Percentiles rank a stretch among this genome's conserved stretches.
These are phyloP conservation scores for Nycticebus coucang DNA, from an alignment of 2,113 vertebrate species.

Conservation along the genomic window DNA sequence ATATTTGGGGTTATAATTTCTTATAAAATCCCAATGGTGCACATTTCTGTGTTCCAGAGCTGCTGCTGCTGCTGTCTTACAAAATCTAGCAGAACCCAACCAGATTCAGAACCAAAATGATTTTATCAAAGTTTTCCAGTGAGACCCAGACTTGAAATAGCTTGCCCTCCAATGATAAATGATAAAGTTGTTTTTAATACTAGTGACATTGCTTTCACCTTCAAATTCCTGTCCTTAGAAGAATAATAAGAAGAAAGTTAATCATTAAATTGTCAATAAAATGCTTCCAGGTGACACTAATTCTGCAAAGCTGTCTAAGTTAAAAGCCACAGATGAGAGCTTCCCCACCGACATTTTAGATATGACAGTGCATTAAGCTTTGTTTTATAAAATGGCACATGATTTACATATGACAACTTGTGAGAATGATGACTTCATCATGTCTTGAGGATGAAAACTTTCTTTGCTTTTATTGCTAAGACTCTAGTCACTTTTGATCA, in stretches of 20 bases:
- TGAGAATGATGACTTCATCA: slow-evolving; percentile 30
- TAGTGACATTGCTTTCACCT: slow-evolving; percentile 44
- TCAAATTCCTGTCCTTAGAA: slow-evolving; percentile 22
- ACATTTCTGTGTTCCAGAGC: background rate
- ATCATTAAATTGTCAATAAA: slow-evolving; percentile 68
- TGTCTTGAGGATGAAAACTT: background rate
- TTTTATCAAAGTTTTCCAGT: background rate
- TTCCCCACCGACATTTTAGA: background rate
- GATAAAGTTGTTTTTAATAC: slow-evolving; percentile 44
- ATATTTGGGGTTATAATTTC: background rate
- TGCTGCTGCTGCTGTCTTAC: background rate
- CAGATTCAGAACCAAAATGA: background rate
- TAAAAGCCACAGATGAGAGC: background rate
- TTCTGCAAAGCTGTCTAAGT: slow-evolving; percentile 55
- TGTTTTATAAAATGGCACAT: slow-evolving; percentile 32
- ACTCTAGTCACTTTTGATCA: background rate
- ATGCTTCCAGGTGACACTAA: slow-evolving; percentile 52
- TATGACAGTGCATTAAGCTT: slow-evolving; percentile 38
- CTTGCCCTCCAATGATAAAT: background rate
- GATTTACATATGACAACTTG: slow-evolving; percentile 52
- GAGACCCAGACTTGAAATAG: background rate
- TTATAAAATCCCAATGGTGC: background rate
- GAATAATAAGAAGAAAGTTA: slow-evolving; percentile 30
- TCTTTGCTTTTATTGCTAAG: background rate
- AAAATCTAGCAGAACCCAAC: background rate